Conservation (phyloP, 1,140 invertebrate genomes). For the Paracyclopina nana region DNA sequence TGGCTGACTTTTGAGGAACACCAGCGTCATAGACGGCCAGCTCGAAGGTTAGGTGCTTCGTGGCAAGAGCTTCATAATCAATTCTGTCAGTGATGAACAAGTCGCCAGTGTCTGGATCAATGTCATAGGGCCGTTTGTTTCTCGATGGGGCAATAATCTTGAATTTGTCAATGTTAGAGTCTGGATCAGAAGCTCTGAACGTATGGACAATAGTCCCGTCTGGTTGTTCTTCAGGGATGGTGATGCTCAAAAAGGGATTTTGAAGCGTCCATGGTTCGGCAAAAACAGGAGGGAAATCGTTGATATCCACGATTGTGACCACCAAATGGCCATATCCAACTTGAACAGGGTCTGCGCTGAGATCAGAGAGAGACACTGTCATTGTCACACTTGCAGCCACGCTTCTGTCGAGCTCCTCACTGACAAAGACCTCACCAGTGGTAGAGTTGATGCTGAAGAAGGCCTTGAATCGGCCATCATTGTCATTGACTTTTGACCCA, state of each 20-base stretch:
- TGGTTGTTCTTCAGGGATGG: conserved; percentile 62
- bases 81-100: conserved; percentile 53
- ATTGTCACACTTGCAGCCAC: conserved; percentile 48
- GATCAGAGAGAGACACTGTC: conserved; percentile 56
- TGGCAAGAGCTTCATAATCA: conserved; percentile 48
- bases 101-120: conserved; percentile 54
- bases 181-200: conserved; percentile 55
- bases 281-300: conserved; percentile 42
- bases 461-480: conserved; percentile 32
- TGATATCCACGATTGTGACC: conserved; percentile 63
- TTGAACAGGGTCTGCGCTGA: conserved; percentile 50
- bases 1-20: conserved; percentile 50
- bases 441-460: conserved; percentile 47
- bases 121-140: conserved; percentile 51
- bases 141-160: conserved; percentile 38
- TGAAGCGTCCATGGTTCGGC: conserved; percentile 45
- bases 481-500: conserved; percentile 43
- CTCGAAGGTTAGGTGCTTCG: conserved; percentile 50
- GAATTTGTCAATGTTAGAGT: conserved; percentile 58
- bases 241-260: conserved; percentile 40
- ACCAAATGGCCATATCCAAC: conserved; percentile 54
- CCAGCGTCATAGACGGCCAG: conserved; percentile 62
- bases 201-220: conserved; percentile 53
- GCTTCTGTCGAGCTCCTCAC: conserved; percentile 40
- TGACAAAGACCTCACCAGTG: conserved; percentile 50